A percentile compares a stretch with the other conserved stretches of the same genome.
phyloP scores from a whole-genome alignment of 2,888 invertebrate genomes.

The Lymantria dispar region DNA sequence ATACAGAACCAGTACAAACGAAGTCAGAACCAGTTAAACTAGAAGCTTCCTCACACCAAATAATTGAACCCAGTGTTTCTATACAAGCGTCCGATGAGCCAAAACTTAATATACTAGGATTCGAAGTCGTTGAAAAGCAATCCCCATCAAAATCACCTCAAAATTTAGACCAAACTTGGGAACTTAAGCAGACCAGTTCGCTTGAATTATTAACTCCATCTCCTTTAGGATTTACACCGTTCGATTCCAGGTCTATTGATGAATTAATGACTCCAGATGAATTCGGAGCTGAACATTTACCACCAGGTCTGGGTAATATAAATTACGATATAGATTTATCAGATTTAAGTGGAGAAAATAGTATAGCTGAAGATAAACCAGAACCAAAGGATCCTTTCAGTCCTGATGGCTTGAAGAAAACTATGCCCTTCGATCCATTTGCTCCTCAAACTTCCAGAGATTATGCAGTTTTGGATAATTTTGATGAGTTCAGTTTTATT shows the following conservation, averaged over 20 bases:
- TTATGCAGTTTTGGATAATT: slow-evolving; percentile 52
- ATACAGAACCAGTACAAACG: slow-evolving; percentile 15
- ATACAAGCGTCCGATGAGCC: slow-evolving; percentile 33
- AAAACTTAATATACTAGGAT: slow-evolving; percentile 60
- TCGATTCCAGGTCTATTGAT: slow-evolving; percentile 83
- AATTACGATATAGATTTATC: slow-evolving; percentile 90
- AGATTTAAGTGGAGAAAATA: slow-evolving; percentile 88
- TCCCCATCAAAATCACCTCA: slow-evolving; percentile 60
- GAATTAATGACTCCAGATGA: slow-evolving; percentile 84
- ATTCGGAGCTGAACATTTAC: slow-evolving; percentile 73
- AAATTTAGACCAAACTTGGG: slow-evolving; percentile 55
- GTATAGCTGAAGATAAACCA: slow-evolving; percentile 81
- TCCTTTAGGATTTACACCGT: slow-evolving; percentile 78
- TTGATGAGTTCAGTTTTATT: slow-evolving; percentile 62
- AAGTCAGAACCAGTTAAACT: neutral
- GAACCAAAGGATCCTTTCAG: slow-evolving; percentile 81
- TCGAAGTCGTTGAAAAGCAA: slow-evolving; percentile 56
- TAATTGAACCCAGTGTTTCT: slow-evolving; percentile 23
- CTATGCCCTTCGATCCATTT: slow-evolving; percentile 70
- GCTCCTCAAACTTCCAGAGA: slow-evolving; percentile 63
- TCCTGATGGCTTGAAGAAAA: slow-evolving; percentile 68
- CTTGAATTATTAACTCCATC: slow-evolving; percentile 83
- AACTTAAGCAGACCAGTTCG: slow-evolving; percentile 61
- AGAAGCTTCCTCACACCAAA: slow-evolving; percentile 11
- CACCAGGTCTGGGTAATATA: slow-evolving; percentile 85